Evolutionary conservation across 2,888 invertebrate genomes (phyloP).

Genomic region (Xestia c-nigrum): DNA sequence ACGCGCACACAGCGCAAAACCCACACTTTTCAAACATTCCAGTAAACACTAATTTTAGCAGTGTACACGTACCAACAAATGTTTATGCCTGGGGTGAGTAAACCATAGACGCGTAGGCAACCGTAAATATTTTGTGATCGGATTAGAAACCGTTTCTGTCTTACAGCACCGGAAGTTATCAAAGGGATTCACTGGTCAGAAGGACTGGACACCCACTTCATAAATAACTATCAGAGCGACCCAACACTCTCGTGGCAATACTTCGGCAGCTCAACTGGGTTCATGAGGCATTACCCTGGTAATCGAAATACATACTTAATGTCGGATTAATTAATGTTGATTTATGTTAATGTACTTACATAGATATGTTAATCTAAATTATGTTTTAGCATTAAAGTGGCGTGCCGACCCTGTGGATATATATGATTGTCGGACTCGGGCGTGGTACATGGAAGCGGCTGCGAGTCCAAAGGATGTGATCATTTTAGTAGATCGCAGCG

Average conservation of each 20-base stretch:
- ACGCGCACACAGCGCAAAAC: slow-evolving; percentile 92
- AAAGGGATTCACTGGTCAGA: slow-evolving; percentile 99
- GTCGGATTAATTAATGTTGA: neutral
- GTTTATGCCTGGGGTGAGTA: slow-evolving; percentile 96
- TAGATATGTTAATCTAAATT: neutral
- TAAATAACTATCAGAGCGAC: slow-evolving; percentile 95
- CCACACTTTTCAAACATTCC: slow-evolving; percentile 94
- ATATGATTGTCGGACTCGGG: slow-evolving; percentile 98
- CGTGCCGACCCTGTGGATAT: slow-evolving; percentile 96
- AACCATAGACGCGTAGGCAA: slow-evolving; percentile 34
- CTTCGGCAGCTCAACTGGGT: slow-evolving; percentile 99
- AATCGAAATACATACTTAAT: slow-evolving; percentile 55
- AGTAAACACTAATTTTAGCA: slow-evolving; percentile 95
- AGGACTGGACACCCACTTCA: slow-evolving; percentile 96
- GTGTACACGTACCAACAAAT: slow-evolving; percentile 98
- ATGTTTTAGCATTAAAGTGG: slow-evolving; percentile 93
- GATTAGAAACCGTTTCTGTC: slow-evolving; percentile 60
- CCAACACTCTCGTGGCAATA: slow-evolving; percentile 99
- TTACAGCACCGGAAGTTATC: slow-evolving; percentile 94
- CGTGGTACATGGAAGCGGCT: slow-evolving; percentile 99
- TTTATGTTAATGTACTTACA: neutral
- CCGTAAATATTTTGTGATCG: slow-evolving; percentile 40
- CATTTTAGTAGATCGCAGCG: slow-evolving; percentile 96
- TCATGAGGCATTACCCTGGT: slow-evolving; percentile 99
- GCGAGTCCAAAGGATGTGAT: slow-evolving; percentile 98